A percentile compares a stretch with the other conserved stretches of the same genome.
Evolutionary conservation across 2,113 vertebrate species (phyloP).

Genomic region (Tyrannus savana): DNA sequence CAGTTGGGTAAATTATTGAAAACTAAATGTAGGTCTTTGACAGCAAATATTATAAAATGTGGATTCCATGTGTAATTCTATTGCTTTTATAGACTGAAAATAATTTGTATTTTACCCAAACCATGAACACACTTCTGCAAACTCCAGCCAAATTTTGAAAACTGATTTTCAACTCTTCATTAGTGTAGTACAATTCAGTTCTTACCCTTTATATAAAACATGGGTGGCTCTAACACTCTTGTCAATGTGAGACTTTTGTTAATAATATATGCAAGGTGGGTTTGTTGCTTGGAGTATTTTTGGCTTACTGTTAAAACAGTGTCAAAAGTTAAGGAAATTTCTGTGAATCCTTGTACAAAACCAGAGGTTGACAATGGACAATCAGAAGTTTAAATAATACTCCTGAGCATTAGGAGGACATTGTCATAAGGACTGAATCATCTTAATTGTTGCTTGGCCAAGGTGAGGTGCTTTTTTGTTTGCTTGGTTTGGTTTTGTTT

Average conservation of each 20-base stretch:
- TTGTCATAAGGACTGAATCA: not conserved
- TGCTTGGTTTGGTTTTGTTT: not conserved
- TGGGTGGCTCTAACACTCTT: not conserved
- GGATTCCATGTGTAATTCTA: not conserved
- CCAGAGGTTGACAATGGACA: not conserved
- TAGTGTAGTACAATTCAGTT: not conserved
- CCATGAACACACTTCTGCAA: not conserved
- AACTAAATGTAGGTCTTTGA: not conserved
- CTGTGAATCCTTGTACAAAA: not conserved
- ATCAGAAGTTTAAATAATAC: not conserved
- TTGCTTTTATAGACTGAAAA: not conserved
- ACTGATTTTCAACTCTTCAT: not conserved
- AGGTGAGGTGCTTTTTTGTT: not conserved
- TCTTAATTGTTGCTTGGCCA: not conserved
- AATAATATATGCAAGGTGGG: not conserved
- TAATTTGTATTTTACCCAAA: not conserved
- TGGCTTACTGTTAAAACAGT: not conserved
- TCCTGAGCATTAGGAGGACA: not conserved
- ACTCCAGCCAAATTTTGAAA: slow-evolving; percentile 17
- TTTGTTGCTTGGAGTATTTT: not conserved
- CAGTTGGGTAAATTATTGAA: not conserved
- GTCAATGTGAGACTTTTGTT: not conserved
- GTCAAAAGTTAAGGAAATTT: not conserved
- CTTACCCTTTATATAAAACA: not conserved
- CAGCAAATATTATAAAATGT: not conserved